Evolutionary conservation across 2,888 invertebrate species (phyloP).

Genomic region (Pilophorus perplexus): DNA sequence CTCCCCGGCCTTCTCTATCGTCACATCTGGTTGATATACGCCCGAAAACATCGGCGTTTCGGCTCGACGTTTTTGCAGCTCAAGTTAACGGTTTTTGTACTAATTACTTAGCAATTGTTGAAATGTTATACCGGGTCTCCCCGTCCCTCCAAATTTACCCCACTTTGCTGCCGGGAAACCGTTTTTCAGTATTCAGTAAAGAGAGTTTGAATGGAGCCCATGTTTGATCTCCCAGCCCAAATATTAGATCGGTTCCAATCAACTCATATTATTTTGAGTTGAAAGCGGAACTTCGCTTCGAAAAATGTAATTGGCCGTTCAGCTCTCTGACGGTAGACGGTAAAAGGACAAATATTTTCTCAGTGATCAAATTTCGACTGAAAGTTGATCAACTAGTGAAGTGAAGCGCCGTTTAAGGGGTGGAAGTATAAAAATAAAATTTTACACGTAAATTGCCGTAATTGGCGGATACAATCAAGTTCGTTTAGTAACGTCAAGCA

Average conservation of each 20-base stretch:
- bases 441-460: no score
- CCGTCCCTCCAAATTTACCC: neutral
- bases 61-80: slow-evolving; percentile 13
- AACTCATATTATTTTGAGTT: slow-evolving; percentile 34
- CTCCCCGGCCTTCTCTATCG: no score
- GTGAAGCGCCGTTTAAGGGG: no score
- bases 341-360: no score
- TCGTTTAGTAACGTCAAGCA: no score
- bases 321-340: neutral
- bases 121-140: neutral
- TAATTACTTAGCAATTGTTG: slow-evolving; percentile 30
- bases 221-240: slow-evolving; percentile 31
- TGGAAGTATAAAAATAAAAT: no score
- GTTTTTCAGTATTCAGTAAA: slow-evolving; percentile 32
- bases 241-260: slow-evolving; percentile 25
- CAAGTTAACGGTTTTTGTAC: slow-evolving; percentile 29
- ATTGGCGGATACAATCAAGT: no score
- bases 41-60: no score
- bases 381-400: no score
- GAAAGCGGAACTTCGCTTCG: slow-evolving; percentile 8
- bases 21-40: no score
- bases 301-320: slow-evolving; percentile 20
- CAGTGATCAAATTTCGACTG: no score
- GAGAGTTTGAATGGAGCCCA: slow-evolving; percentile 27
- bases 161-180: neutral